A percentile compares a stretch with the other conserved stretches of the same genome.
These are phyloP conservation scores for Stichopus horrens DNA, from an alignment of 53 echinoderm and acorn worm species.

Conservation along the genomic window DNA sequence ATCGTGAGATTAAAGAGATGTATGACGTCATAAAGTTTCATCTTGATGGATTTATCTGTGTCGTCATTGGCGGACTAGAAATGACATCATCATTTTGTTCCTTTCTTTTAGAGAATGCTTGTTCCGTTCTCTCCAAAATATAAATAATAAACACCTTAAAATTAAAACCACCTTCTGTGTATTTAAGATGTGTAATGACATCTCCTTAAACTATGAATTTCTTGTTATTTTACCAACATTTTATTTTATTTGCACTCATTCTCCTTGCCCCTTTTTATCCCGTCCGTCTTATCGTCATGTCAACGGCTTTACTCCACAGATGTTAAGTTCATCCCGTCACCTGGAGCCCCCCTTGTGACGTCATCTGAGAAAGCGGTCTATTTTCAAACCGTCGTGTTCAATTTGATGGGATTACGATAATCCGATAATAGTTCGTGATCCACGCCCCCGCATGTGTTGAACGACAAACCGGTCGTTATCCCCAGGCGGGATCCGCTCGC, in stretches of 20 bases:
- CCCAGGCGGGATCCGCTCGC: neutral
- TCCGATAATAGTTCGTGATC: slow-evolving; percentile 6
- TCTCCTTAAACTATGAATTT: no score
- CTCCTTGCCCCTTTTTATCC: neutral
- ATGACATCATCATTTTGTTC: neutral
- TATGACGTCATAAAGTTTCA: neutral
- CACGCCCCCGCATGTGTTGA: neutral
- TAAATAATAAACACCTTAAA: neutral
- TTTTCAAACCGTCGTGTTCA: neutral
- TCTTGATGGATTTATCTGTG: neutral
- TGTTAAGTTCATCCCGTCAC: neutral
- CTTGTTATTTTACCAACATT: neutral
- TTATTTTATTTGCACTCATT: neutral
- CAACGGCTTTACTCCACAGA: neutral
- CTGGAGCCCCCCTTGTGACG: slow-evolving; percentile 2
- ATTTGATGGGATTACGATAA: slow-evolving; percentile 5
- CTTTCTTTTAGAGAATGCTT: neutral
- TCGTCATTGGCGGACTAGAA: neutral
- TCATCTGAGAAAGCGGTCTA: neutral
- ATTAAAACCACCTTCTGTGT: no score
- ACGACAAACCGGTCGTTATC: slow-evolving; percentile 14
- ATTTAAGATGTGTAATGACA: no score
- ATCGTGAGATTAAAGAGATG: neutral
- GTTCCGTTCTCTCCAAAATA: neutral
- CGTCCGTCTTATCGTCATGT: neutral